These are phyloP conservation scores for Paguma larvata DNA, from an alignment of 2,797 vertebrate species.

Conservation along the genomic window DNA sequence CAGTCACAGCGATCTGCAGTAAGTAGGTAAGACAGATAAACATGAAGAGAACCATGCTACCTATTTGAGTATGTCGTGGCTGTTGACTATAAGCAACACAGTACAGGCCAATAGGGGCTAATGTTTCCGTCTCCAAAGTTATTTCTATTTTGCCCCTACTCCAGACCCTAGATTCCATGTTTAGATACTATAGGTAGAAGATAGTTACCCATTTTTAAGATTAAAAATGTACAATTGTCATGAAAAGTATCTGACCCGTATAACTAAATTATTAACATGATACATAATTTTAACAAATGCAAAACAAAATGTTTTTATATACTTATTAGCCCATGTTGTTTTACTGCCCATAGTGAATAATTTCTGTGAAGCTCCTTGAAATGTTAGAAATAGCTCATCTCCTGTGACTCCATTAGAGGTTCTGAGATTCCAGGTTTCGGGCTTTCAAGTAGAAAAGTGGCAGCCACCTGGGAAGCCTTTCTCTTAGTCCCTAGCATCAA, in stretches of 20 bases:
- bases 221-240: not conserved
- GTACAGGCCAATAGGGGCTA: not conserved
- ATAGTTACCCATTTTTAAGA: not conserved
- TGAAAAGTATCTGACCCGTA: not conserved
- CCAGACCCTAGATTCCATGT: not conserved
- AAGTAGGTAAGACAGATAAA: not conserved
- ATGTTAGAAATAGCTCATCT: slow-evolving; percentile 6
- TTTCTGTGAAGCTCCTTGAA: not conserved
- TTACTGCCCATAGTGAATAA: not conserved
- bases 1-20: not conserved
- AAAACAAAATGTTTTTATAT: not conserved
- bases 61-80: not conserved
- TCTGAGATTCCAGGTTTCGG: not conserved
- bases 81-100: not conserved
- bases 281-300: not conserved
- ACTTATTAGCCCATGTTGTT: not conserved
- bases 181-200: not conserved
- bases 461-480: not conserved
- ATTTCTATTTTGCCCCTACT: not conserved
- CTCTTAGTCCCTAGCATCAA: not conserved
- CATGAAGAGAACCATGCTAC: not conserved
- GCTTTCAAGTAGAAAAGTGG: not conserved
- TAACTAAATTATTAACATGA: slow-evolving; percentile 17
- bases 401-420: not conserved
- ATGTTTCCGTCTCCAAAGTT: not conserved